Conservation (phyloP, 2,113 vertebrate species). For the Prinia subflava region DNA sequence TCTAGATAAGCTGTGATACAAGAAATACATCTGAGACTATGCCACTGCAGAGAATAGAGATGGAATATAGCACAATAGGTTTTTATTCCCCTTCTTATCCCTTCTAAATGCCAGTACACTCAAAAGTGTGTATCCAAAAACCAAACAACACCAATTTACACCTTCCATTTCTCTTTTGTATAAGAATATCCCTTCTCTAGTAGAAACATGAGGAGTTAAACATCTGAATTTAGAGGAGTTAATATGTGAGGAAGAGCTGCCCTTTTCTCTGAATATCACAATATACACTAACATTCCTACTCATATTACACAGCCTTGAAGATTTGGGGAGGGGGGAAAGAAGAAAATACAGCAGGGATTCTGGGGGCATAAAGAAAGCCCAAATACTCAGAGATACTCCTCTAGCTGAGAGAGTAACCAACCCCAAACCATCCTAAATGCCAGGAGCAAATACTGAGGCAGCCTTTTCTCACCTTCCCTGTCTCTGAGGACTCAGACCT, state of each 20-base stretch:
- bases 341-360: not conserved
- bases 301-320: not conserved
- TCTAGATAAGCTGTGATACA: not conserved
- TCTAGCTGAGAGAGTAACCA: not conserved
- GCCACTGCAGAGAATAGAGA: not conserved
- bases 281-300: not conserved
- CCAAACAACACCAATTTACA: not conserved
- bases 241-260: not conserved
- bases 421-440: not conserved
- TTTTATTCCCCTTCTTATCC: not conserved
- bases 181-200: not conserved
- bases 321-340: not conserved
- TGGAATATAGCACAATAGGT: not conserved
- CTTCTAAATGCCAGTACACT: not conserved
- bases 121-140: not conserved
- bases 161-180: not conserved
- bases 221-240: not conserved
- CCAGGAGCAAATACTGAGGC: not conserved
- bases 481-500: not conserved
- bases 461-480: not conserved
- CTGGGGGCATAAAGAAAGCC: not conserved
- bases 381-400: not conserved
- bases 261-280: not conserved
- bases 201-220: not conserved
- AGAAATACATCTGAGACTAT: not conserved